Evolutionary conservation across 2,888 invertebrate species (phyloP), one percentile per base, ranked within the genome.

Genomic region (Brenthis daphne): DNA sequence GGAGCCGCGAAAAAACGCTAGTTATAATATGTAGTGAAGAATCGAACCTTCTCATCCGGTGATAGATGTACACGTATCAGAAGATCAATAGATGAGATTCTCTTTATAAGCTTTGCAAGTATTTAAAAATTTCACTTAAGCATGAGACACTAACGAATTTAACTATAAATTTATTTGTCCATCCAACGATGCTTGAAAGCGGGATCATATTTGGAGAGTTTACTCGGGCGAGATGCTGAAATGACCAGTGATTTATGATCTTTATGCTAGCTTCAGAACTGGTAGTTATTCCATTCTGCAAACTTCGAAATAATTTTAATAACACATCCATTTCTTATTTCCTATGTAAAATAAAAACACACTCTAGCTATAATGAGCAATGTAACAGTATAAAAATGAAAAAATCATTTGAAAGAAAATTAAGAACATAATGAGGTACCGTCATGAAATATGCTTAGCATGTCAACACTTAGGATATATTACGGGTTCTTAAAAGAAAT

Each of bases 191-290:
- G 61, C 64, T 70, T 57, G 61, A 57, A 70, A 67, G 50, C 57
- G 61, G 24, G 48, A 67, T 67, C 61, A 67, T 70, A 65, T 70
- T 67, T 58, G 67, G 50, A 53, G 66, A 65, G 70, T 72, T 74
- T 68, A 70, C 57, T 71, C 68, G 68, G 55, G 68, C 66, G 67
- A 72, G 71, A 53, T 71, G 73, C 71, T 74, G 73, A 68, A 73
- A 69, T 74, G 73, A 73, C 73, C 73, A 67, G 74, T 69, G 70
- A 74, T 74, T 74, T 74, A 74, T 74, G 63, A 51, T 63, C 64
- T 65, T 65, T 67, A 70, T 68, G 72, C 70, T 68, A 43, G 37
- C 11, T 43, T 43, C 63, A 68, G 58, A 61, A 67, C 64, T 54
- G 60, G 57, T 71, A 71, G 65, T 67, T 69, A 58, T 66, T 60